Evolutionary conservation across 2,113 vertebrate genomes (phyloP).

Genomic region (Embiotoca jacksoni): DNA sequence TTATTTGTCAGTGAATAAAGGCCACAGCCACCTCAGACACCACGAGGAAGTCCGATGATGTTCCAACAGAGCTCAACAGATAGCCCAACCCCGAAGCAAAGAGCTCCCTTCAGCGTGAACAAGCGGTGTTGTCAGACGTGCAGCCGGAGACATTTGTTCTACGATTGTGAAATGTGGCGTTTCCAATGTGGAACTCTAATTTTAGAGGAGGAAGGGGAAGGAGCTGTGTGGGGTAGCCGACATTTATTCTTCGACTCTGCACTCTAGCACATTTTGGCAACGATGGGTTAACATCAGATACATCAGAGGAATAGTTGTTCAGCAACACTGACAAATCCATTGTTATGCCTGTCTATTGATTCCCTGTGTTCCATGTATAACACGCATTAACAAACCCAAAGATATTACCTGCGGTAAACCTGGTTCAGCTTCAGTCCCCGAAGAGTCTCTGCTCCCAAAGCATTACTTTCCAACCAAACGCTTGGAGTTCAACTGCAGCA

Average conservation of each 20-base stretch:
- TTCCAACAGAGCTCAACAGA: slow-evolving; percentile 37
- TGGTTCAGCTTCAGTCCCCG: not conserved
- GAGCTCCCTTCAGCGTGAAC: slow-evolving; percentile 46
- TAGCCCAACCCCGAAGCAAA: slow-evolving; percentile 35
- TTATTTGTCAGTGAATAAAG: slow-evolving; percentile 22
- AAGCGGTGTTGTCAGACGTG: slow-evolving; percentile 26
- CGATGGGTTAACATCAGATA: not conserved
- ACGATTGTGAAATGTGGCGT: slow-evolving; percentile 57
- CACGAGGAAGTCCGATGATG: slow-evolving; percentile 45
- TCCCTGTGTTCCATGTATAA: not conserved
- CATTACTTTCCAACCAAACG: not conserved
- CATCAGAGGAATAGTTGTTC: not conserved
- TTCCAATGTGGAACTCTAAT: slow-evolving; percentile 62
- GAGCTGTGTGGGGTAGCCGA: slow-evolving; percentile 35
- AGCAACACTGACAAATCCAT: not conserved
- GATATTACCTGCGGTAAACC: not conserved
- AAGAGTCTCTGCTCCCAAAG: not conserved
- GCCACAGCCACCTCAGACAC: slow-evolving; percentile 21
- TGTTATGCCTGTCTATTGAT: not conserved
- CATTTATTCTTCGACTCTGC: slow-evolving; percentile 44
- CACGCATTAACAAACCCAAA: not conserved
- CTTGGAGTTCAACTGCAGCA: not conserved
- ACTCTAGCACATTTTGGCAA: slow-evolving; percentile 11
- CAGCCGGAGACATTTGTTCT: slow-evolving; percentile 33
- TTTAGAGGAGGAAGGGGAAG: slow-evolving; percentile 54